These are phyloP conservation scores for Bimastos eiseni DNA, from an alignment of 2,888 invertebrate genomes.

Conservation along the genomic window DNA sequence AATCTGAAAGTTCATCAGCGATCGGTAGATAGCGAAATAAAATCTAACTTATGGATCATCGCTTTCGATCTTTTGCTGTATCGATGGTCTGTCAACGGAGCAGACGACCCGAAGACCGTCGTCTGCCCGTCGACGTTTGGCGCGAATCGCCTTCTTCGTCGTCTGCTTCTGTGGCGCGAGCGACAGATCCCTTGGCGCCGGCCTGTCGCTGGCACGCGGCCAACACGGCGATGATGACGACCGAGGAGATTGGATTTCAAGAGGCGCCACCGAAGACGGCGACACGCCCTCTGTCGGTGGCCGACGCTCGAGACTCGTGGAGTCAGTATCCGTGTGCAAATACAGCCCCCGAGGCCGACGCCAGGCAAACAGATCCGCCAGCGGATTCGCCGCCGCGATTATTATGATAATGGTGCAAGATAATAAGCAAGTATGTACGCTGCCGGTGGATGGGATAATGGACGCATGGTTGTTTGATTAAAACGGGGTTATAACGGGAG, in stretches of 20 bases:
- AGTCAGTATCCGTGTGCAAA: constrained; percentile 6
- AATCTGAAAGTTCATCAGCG: background rate
- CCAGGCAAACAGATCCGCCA: background rate
- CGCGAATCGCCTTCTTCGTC: no score
- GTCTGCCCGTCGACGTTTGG: background rate
- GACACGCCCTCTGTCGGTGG: background rate
- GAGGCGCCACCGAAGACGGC: constrained; percentile 15
- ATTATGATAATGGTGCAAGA: background rate
- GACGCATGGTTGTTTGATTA: background rate
- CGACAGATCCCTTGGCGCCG: constrained; percentile 24
- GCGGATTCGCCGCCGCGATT: background rate
- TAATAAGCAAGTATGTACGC: constrained; percentile 13
- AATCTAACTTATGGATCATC: background rate
- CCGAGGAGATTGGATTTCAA: constrained; percentile 26
- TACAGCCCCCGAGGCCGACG: no score
- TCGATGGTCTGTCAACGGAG: background rate
- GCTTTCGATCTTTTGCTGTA: background rate
- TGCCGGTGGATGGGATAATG: background rate
- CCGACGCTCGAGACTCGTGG: background rate
- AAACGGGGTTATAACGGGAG: background rate
- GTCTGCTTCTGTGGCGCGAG: background rate
- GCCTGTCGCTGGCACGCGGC: background rate
- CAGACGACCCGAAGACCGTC: background rate
- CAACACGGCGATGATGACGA: background rate
- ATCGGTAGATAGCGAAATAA: background rate